Conservation (phyloP, 2,888 invertebrate species). For the Eupithecia abbreviata region DNA sequence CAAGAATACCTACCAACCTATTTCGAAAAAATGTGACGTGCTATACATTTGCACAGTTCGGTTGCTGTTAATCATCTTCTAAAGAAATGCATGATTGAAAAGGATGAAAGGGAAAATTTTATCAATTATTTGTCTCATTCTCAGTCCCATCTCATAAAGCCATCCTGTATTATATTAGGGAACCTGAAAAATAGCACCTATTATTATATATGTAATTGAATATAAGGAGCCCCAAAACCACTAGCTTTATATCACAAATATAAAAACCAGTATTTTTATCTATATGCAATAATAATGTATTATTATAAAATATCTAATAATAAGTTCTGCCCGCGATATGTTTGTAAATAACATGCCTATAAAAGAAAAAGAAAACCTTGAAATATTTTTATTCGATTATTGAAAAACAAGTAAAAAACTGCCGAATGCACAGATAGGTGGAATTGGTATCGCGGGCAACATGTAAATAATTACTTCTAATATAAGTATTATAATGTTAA, state of each 20-base stretch:
- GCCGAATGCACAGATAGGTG: slow-evolving; percentile 76
- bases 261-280: not conserved
- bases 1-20: too few species aligned
- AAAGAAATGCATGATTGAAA: too few species aligned
- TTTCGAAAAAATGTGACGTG: too few species aligned
- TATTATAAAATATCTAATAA: slow-evolving; percentile 45
- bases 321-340: slow-evolving; percentile 53
- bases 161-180: not conserved
- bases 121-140: too few species aligned
- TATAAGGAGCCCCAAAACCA: not conserved
- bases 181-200: not conserved
- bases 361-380: not conserved
- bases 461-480: slow-evolving; percentile 44
- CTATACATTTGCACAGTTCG: too few species aligned
- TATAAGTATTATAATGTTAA: slow-evolving; percentile 12
- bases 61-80: too few species aligned
- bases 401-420: slow-evolving; percentile 50
- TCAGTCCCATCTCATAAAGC: too few species aligned
- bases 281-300: slow-evolving; percentile 15
- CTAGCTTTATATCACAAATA: not conserved
- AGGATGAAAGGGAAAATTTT: too few species aligned
- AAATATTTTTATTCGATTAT: not conserved
- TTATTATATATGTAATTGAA: not conserved
- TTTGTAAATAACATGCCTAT: slow-evolving; percentile 62
- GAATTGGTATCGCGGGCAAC: slow-evolving; percentile 74